Base-by-base conservation (phyloP, 2,888 invertebrate genomes). In the Nephrocerus scutellatus region DNA sequence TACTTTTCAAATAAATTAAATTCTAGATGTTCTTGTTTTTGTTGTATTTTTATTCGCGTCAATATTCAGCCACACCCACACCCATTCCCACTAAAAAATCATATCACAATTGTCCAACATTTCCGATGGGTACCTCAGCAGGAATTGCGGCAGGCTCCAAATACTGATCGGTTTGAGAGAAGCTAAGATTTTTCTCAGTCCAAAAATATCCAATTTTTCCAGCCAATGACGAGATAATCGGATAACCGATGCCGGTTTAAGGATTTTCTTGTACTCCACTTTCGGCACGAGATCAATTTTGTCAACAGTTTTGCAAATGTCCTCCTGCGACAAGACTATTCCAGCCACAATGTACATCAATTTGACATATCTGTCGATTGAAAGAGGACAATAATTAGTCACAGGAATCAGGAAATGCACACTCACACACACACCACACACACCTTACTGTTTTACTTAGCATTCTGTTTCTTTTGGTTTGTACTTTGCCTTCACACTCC, bases 51-150 rank as follows among this genome's bases (percentile, higher is more conserved):
- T n/a, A n/a, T n/a, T n/a, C n/a, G n/a, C n/a, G n/a, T n/a, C n/a
- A n/a, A n/a, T n/a, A n/a, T n/a, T n/a, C n/a, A n/a, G n/a, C n/a
- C n/a, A n/a, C n/a, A n/a, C n/a, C n/a, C n/a, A n/a, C n/a, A n/a
- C n/a, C n/a, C n/a, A n/a, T n/a, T n/a, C n/a, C n/a, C n/a, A n/a
- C n/a, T n/a, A n/a, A n/a, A n/a, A 62, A 46, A 62, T 62, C 55
- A 61, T 44, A 61, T 62, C 63, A 61, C 62, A 62, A 55, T 62
- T n/a, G n/a, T n/a, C n/a, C n/a, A n/a, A n/a, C n/a, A n/a, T n/a
- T n/a, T n/a, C n/a, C n/a, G n/a, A n/a, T n/a, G n/a, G n/a, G 29
- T 43, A 48, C 26, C 59, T 56, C 28, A 62, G 36, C 5, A 62
- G 26, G 13, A 50, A 54, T 18, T 60, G 60, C 39, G 61, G 57